These are phyloP conservation scores for Sialis fuliginosa DNA, from an alignment of 2,888 invertebrate genomes.

Conservation along the genomic window DNA sequence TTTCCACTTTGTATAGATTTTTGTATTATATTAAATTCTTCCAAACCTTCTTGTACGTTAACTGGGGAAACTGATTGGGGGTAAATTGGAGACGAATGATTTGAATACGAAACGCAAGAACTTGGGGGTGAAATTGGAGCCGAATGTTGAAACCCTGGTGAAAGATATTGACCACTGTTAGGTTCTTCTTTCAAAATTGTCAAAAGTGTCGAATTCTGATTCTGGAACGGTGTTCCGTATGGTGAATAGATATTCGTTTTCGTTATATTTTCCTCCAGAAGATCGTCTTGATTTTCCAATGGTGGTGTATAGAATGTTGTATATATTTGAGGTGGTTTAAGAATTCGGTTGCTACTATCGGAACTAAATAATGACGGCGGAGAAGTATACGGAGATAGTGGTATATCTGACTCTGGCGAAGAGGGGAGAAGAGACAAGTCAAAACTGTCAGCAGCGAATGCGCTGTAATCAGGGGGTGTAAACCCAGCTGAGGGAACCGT, in stretches of 20 bases:
- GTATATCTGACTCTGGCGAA: constrained; percentile 31
- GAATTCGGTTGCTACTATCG: constrained; percentile 24
- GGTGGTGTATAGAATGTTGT: constrained; percentile 20
- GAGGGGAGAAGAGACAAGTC: constrained; percentile 56
- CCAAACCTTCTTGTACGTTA: constrained; percentile 30
- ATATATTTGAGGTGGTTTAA: constrained; percentile 18
- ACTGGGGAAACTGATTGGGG: constrained; percentile 15
- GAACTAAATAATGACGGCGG: constrained; percentile 26
- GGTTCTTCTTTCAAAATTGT: constrained; percentile 32
- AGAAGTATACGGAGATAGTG: constrained; percentile 30
- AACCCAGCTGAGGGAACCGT: constrained; percentile 62
- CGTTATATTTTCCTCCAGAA: constrained; percentile 23
- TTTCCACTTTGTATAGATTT: constrained; percentile 17
- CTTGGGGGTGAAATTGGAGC: constrained; percentile 38
- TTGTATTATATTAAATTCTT: constrained; percentile 35
- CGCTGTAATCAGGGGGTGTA: constrained; percentile 46
- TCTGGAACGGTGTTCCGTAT: constrained; percentile 15
- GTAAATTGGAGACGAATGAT: constrained; percentile 31
- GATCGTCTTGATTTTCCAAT: constrained; percentile 20
- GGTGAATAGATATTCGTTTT: constrained; percentile 18
- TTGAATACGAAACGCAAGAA: constrained; percentile 34
- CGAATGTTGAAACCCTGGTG: constrained; percentile 28
- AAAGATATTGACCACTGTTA: constrained; percentile 31
- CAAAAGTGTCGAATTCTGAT: constrained; percentile 8
- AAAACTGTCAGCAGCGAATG: constrained; percentile 41